phyloP scores from a whole-genome alignment of 2,888 invertebrate species.

The Heliconius cydno region DNA sequence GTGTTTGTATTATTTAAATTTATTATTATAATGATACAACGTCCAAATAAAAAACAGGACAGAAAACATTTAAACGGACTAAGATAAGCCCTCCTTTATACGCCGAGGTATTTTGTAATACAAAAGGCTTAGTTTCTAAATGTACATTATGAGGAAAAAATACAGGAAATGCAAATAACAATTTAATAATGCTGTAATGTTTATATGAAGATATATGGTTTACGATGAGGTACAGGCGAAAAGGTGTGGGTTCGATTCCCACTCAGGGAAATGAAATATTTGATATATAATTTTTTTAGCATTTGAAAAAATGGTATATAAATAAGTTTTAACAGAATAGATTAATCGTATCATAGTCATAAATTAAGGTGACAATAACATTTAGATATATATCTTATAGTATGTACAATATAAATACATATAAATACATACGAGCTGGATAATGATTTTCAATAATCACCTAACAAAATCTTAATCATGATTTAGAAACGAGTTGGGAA shows the following conservation, averaged over 20 bases:
- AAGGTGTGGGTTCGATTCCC: too few relatives aligned
- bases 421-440: too few relatives aligned
- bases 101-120: constrained; percentile 20
- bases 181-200: not conserved
- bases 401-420: not conserved
- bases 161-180: constrained; percentile 12
- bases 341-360: too few relatives aligned
- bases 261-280: too few relatives aligned
- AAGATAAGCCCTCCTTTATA: constrained; percentile 29
- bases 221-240: too few relatives aligned
- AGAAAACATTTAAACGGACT: constrained; percentile 27
- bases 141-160: constrained; percentile 19
- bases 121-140: constrained; percentile 26
- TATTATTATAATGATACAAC: constrained; percentile 19
- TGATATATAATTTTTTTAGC: too few relatives aligned
- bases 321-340: too few relatives aligned
- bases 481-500: too few relatives aligned
- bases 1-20: not conserved
- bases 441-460: not conserved
- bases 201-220: not conserved
- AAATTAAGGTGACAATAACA: too few relatives aligned
- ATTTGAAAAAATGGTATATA: too few relatives aligned
- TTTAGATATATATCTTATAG: not conserved
- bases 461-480: not conserved
- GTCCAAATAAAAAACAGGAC: constrained; percentile 18